A percentile compares a stretch with the other conserved stretches of the same genome.
Conservation (phyloP, 2,888 invertebrate species). For the Bombyx huttoni region DNA sequence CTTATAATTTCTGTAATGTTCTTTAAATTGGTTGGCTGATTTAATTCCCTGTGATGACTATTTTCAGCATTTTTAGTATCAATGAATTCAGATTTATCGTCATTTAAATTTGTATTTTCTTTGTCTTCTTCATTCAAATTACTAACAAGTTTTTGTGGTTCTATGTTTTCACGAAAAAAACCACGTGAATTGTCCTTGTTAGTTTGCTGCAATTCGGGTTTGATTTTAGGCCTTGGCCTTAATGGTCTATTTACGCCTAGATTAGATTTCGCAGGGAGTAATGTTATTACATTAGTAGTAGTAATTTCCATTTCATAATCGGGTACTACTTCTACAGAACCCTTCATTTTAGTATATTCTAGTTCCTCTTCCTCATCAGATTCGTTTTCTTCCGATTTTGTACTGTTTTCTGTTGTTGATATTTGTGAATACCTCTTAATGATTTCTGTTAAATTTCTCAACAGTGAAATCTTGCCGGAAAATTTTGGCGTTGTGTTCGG, state of each 20-base stretch:
- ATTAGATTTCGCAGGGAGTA: slow-evolving; percentile 85
- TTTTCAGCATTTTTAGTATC: slow-evolving; percentile 24
- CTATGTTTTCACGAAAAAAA: slow-evolving; percentile 37
- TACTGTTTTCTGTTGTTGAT: slow-evolving; percentile 17
- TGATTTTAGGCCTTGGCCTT: slow-evolving; percentile 73
- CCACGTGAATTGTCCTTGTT: slow-evolving; percentile 39
- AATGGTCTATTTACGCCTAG: slow-evolving; percentile 81
- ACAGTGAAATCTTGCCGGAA: slow-evolving; percentile 50
- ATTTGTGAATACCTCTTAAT: slow-evolving; percentile 75
- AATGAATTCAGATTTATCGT: slow-evolving; percentile 22
- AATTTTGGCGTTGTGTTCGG: slow-evolving; percentile 59
- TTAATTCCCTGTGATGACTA: slow-evolving; percentile 17
- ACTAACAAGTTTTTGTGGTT: slow-evolving; percentile 31
- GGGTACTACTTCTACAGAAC: slow-evolving; percentile 56
- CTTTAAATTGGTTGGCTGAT: slow-evolving; percentile 21
- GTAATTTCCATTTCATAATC: slow-evolving; percentile 56
- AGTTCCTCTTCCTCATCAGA: slow-evolving; percentile 35
- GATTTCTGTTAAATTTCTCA: slow-evolving; percentile 76
- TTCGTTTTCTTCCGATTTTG: slow-evolving; percentile 19
- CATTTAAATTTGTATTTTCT: slow-evolving; percentile 19
- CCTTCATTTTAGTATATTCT: slow-evolving; percentile 42
- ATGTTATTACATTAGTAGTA: slow-evolving; percentile 64
- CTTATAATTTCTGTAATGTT: slow-evolving; percentile 22
- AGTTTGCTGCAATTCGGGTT: slow-evolving; percentile 38
- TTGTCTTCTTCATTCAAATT: slow-evolving; percentile 36